Conservation (phyloP, 2,888 invertebrate genomes). For the Suillia variegata region DNA sequence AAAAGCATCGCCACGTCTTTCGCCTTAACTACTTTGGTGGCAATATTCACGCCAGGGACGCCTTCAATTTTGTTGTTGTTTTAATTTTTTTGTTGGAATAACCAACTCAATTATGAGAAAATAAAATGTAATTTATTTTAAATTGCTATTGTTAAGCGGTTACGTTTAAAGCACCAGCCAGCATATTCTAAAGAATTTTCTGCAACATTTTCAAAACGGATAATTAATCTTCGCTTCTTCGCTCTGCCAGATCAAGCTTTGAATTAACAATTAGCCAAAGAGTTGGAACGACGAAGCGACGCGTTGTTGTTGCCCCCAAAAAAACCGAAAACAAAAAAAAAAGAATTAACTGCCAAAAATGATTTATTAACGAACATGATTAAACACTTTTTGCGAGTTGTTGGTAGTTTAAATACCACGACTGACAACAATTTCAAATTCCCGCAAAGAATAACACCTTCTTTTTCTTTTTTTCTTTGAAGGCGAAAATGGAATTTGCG, state of each 20-base stretch:
- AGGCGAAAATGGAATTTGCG: background rate
- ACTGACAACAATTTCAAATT: too few relatives aligned
- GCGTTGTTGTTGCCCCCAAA: too few relatives aligned
- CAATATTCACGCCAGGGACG: background rate
- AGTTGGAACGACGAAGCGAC: too few relatives aligned
- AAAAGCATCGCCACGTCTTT: background rate
- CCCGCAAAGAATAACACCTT: background rate
- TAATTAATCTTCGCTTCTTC: constrained; percentile 22
- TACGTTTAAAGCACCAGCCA: background rate
- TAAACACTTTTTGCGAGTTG: constrained; percentile 13
- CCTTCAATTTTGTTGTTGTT: too few relatives aligned
- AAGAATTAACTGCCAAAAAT: constrained; percentile 13
- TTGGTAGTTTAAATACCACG: background rate
- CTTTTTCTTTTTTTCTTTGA: background rate
- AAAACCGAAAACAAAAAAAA: background rate
- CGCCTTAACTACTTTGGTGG: background rate
- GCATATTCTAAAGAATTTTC: constrained; percentile 6
- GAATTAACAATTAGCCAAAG: constrained; percentile 22
- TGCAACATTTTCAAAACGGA: constrained; percentile 10
- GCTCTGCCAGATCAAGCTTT: constrained; percentile 24
- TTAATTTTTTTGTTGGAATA: too few relatives aligned
- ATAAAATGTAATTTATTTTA: constrained; percentile 14
- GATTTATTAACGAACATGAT: constrained; percentile 21
- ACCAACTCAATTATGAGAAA: background rate
- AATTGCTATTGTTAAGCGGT: constrained; percentile 9